Evolutionary conservation across 2,888 invertebrate species (phyloP).

Genomic region (Sceliomorpha sp.): DNA sequence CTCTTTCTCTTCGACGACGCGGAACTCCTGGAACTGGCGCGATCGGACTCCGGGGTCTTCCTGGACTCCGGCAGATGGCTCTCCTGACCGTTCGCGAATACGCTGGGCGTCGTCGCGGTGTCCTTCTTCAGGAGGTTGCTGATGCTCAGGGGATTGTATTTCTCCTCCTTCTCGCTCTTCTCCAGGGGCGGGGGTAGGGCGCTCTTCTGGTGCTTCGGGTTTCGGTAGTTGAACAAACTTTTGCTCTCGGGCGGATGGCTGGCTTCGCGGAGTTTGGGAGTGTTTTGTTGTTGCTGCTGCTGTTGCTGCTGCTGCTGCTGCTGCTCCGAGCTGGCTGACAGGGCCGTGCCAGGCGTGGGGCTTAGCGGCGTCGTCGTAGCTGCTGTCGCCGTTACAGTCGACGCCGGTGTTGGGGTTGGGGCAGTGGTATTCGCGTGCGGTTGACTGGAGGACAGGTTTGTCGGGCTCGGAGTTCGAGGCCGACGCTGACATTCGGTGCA

Average conservation of each 20-base stretch:
- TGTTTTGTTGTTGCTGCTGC: no score
- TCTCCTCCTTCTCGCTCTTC: slow-evolving; percentile 74
- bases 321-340: slow-evolving; percentile 53
- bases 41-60: slow-evolving; percentile 82
- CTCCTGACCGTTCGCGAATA: slow-evolving; percentile 47
- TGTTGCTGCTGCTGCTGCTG: no score
- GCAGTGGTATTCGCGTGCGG: slow-evolving; percentile 46
- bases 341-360: slow-evolving; percentile 62
- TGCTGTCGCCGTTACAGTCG: slow-evolving; percentile 52
- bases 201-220: slow-evolving; percentile 63
- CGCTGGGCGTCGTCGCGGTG: slow-evolving; percentile 61
- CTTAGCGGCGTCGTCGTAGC: slow-evolving; percentile 59
- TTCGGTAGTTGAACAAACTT: slow-evolving; percentile 73
- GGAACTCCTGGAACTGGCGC: slow-evolving; percentile 74
- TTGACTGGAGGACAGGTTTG: slow-evolving; percentile 79
- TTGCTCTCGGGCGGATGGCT: slow-evolving; percentile 71
- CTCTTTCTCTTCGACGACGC: slow-evolving; percentile 73
- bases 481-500: slow-evolving; percentile 95
- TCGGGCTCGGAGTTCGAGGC: slow-evolving; percentile 84
- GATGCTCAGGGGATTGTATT: slow-evolving; percentile 78
- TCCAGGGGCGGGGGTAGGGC: slow-evolving; percentile 44
- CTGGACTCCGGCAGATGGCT: slow-evolving; percentile 73
- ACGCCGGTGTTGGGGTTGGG: slow-evolving; percentile 59
- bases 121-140: slow-evolving; percentile 77
- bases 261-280: slow-evolving; percentile 69